Conservation (phyloP, 2,888 invertebrate species). For the Hydriomena furcata region DNA sequence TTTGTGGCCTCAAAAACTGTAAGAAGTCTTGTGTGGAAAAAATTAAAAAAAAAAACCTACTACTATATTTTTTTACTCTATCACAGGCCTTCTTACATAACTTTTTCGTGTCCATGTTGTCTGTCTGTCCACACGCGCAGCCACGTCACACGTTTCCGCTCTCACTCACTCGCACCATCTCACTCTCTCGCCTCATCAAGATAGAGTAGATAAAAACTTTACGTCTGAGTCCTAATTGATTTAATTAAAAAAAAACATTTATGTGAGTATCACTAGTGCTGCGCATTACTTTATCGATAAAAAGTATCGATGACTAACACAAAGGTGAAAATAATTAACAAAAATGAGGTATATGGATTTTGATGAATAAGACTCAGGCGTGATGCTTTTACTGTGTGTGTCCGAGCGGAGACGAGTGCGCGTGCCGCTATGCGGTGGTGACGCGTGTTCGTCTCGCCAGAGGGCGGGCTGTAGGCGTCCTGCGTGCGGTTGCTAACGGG, state of each 20-base stretch:
- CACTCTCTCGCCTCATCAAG: constrained; percentile 76
- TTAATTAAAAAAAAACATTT: too few species aligned
- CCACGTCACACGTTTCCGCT: constrained; percentile 80
- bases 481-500: constrained; percentile 38
- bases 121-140: constrained; percentile 68
- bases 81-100: constrained; percentile 27
- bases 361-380: constrained; percentile 14
- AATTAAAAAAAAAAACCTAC: neutral
- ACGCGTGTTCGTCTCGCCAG: constrained; percentile 65
- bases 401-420: constrained; percentile 37
- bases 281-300: neutral
- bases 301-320: neutral
- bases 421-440: constrained; percentile 39
- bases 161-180: constrained; percentile 80
- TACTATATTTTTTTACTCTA: neutral
- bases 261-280: neutral
- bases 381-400: constrained; percentile 34
- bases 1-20: constrained; percentile 19
- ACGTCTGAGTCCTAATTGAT: constrained; percentile 33
- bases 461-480: constrained; percentile 58
- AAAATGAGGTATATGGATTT: neutral
- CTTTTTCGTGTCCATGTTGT: constrained; percentile 55
- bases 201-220: constrained; percentile 52
- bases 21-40: constrained; percentile 1
- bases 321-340: too few species aligned